Percentiles rank a stretch among this genome's conserved stretches.
These are phyloP conservation scores for Pocillopora grandis DNA, from an alignment of 92 coral and sea anemone genomes.

Conservation along the genomic window DNA sequence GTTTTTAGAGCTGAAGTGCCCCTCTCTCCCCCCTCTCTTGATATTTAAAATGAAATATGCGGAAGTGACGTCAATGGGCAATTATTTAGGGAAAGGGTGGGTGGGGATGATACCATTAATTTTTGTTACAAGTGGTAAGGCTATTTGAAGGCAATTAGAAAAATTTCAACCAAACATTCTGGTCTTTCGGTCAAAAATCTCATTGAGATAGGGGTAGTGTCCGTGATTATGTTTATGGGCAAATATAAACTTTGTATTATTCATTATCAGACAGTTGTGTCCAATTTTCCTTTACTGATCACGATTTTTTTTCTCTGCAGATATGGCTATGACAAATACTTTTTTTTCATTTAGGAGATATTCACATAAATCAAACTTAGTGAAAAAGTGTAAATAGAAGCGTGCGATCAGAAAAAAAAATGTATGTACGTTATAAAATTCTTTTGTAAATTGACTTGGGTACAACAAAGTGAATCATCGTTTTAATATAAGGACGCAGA, in stretches of 20 bases:
- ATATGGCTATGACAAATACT: background rate
- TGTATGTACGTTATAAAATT: conserved; percentile 16
- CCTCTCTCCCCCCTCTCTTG: too few species aligned
- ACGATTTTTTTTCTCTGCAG: background rate
- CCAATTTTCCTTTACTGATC: background rate
- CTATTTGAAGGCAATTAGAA: too few species aligned
- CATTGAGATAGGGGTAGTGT: too few species aligned
- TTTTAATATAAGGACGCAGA: background rate
- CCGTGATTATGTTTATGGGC: too few species aligned
- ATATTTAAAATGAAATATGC: too few species aligned
- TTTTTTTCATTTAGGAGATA: background rate
- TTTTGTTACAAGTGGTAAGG: too few species aligned
- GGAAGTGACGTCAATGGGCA: too few species aligned
- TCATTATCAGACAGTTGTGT: background rate
- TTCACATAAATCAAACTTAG: background rate
- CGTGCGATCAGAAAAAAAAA: conserved; percentile 28
- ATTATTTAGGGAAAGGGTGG: too few species aligned
- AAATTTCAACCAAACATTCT: too few species aligned
- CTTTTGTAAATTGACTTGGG: conserved; percentile 30
- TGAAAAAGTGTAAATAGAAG: conserved; percentile 22
- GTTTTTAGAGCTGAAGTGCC: background rate
- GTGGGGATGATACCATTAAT: too few species aligned
- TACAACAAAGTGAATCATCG: background rate
- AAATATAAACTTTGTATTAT: too few species aligned
- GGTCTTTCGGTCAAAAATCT: too few species aligned